Base-by-base conservation (phyloP, 1,140 invertebrate species). In the Palaemon carinicauda region DNA sequence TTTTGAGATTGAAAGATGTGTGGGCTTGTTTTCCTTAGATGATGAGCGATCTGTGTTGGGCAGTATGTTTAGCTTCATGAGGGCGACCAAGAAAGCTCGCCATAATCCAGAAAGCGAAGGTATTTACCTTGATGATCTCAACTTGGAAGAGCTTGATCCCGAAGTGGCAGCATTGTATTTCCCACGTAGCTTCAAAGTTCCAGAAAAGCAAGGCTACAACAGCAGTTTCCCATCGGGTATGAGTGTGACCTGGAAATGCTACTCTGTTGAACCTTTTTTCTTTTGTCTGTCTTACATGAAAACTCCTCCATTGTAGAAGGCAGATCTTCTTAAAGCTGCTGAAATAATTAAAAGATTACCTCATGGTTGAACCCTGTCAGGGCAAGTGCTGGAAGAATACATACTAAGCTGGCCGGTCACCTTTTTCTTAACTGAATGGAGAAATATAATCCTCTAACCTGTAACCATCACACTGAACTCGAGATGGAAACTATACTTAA, bases 21-120 rank as follows among this genome's bases (percentile, higher is more conserved):
- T 86, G 78, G 84, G 60, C 41, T 80, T 80, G 65, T 79, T 80
- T 53, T 54, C 60, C 31, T 82, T 91, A 80, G 93, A 93, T 78
- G 94, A 93, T 88, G 94, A 95, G 89, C 93, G 94, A 27, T 96
- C 95, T 19, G 96, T 97, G 93, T 92, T 97, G 71, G 95, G 96
- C 90, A 96, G 96, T 88, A 96, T 98, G 95, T 96, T 98, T 91
- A 95, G 95, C 77, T 98, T 98, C 91, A 98, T 98, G 95, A 95
- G 96, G 91, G 94, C 95, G 89, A 95, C 94, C 7, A 94, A 94
- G 91, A 94, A 94, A 89, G 93, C 95, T 83, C 93, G 95, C 89
- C 94, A 95, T 88, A 94, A 95, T 90, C 91, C 91, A 54, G 93
- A 94, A 73, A 93, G 93, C 1, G 96, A 96, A 85, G 97, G 97